A percentile compares a stretch with the other conserved stretches of the same genome.
Conservation (phyloP, 2,888 invertebrate genomes). For the Troides helena region DNA sequence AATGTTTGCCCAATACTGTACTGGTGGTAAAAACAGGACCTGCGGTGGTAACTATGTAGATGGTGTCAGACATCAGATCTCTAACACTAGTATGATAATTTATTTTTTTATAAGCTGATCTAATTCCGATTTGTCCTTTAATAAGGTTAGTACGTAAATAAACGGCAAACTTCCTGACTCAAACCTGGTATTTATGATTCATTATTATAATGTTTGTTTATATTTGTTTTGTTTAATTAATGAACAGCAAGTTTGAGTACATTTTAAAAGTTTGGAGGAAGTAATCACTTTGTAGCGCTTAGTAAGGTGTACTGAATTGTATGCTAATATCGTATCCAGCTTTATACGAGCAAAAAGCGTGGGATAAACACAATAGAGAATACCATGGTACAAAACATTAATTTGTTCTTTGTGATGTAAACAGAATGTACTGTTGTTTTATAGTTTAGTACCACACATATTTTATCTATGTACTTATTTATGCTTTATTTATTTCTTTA, state of each 20-base stretch:
- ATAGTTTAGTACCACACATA: slow-evolving; percentile 2
- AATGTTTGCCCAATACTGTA: too few relatives aligned
- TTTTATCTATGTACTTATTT: not conserved
- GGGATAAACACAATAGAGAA: slow-evolving; percentile 46
- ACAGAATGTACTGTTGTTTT: slow-evolving; percentile 16
- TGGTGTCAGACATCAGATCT: too few relatives aligned
- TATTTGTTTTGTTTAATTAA: too few relatives aligned
- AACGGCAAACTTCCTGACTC: not conserved
- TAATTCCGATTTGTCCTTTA: not conserved
- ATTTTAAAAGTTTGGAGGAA: slow-evolving; percentile 42
- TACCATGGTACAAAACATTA: slow-evolving; percentile 34
- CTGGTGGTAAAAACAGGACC: too few relatives aligned
- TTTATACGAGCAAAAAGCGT: slow-evolving; percentile 60
- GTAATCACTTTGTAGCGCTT: slow-evolving; percentile 60
- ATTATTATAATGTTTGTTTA: not conserved
- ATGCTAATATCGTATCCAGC: slow-evolving; percentile 59
- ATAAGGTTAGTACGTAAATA: too few relatives aligned
- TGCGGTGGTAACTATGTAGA: too few relatives aligned
- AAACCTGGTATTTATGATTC: not conserved
- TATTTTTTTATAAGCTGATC: not conserved
- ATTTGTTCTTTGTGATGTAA: slow-evolving; percentile 32
- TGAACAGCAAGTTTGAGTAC: not conserved
- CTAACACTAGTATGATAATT: not conserved
- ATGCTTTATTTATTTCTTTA: not conserved
- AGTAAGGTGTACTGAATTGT: slow-evolving; percentile 64